Base-by-base conservation (phyloP, 2,113 vertebrate genomes). In the Oxygymnocypris stewartii region DNA sequence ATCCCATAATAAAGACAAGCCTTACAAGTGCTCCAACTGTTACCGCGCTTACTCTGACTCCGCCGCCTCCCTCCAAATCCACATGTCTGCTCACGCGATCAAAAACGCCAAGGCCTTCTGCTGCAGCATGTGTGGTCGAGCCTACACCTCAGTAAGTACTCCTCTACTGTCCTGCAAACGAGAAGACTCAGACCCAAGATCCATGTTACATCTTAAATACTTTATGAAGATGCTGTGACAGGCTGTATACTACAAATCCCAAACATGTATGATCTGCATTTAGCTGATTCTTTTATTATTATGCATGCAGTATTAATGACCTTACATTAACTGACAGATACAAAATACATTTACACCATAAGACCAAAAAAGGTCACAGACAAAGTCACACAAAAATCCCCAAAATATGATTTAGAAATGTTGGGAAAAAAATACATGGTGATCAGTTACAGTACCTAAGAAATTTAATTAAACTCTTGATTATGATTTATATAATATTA, bases 1-100 rank as follows among this genome's bases (percentile, higher is more conserved):
- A 87, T 98, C 99, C 92, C 98, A 99, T 95, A 99, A 99, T 95
- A 99, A 99, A 95, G 98, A 99, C 92, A 99, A 99, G 89, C 97
- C 98, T 85, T 99, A 98, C 95, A 99, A 99, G 93, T 99, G 98
- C 95, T 96, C 97, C 87, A 97, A 99, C 94, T 99, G 98, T 93
- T 99, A 97, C 94, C 96, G 98, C 89, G 97, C 98, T 18, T 99
- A 99, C 91, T 96, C 97, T 0, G 98, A 99, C 95, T 99, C 98
- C 0, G 97, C n/a, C n/a, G n/a, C 97, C 84, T 99, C 98, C 14
- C 96, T 99, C 90, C 98, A 99, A 95, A 98, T 98, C 93, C 98
- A 99, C 94, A 91, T 99, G 88, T 98, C 98, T 0, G 97, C 96
- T 1, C 98, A 99, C 1, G 98, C 97, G 87, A 96, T 99, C 95